Evolutionary conservation across 2,888 invertebrate genomes (phyloP), one percentile per base, ranked within the genome.

Genomic region (Syritta pipiens): DNA sequence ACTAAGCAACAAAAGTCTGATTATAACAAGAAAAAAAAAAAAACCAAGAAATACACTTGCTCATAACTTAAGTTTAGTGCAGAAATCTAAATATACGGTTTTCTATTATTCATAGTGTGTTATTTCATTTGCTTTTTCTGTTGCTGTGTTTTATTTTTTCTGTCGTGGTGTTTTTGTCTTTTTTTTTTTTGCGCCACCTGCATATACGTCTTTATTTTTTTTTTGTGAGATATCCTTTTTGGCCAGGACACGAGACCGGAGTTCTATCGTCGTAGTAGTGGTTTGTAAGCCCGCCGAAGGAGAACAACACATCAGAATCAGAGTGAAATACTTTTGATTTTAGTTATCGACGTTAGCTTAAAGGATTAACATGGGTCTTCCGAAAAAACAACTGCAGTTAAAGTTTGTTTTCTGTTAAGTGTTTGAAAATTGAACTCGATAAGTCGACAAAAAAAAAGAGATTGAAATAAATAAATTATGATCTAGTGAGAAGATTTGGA

Each of bases 341-440:
- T 84, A 86, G 86, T 87, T 85, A 85, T 86, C 84, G 85, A 84
- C 84, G 84, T 86, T 83, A 86, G 86, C 87, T 87, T 85, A 86
- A 87, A 86, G 88, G 87, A 87, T 86, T 86, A 87, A 85, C 87
- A 87, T 86, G 88, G 71, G 67, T 57, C 74, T 79, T 79, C 67
- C 60, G 60, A 62, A 53, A 48, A 48, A 44, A 53, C 26, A n/a
- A n/a, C n/a, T n/a, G 30, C 30, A 46, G 7, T 32, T 24, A 22
- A 6, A 59, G 40, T 57, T n/a, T n/a, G n/a, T n/a, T n/a, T n/a
- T 30, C 42, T 37, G 10, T 40, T 17, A 6, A 60, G 67, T 72
- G 59, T 65, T 51, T 17, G 37, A 3, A 46, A 28, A 1, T 17
- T n/a, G 3, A 37, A 48, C 24, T 51, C 5, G 4, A 42, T n/a